Conservation (phyloP, 2,888 invertebrate genomes). For the Kryphioiulus occultus region DNA sequence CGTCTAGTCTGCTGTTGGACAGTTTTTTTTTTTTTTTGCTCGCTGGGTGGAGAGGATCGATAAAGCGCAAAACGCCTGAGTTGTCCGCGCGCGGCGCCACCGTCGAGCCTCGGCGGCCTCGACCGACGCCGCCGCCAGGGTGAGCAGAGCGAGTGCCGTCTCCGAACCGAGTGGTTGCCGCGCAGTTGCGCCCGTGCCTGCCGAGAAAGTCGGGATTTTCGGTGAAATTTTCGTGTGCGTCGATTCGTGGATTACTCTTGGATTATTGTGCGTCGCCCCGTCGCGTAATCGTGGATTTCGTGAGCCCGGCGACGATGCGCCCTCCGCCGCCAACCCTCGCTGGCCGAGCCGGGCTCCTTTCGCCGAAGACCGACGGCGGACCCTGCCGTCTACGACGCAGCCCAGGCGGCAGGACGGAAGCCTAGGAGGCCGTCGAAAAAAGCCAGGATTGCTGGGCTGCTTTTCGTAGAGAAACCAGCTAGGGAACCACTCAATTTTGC, state of each 20-base stretch:
- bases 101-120: neutral
- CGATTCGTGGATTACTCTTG: neutral
- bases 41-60: neutral
- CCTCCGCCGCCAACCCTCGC: neutral
- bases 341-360: neutral
- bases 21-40: neutral
- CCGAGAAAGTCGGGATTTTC: neutral
- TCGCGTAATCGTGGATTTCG: neutral
- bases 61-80: neutral
- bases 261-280: neutral
- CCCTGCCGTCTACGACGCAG: neutral
- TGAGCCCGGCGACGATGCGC: neutral
- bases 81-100: neutral
- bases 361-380: neutral
- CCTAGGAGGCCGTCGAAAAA: neutral
- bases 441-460: neutral
- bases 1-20: constrained; percentile 20
- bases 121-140: neutral
- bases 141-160: neutral
- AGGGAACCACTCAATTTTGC: neutral
- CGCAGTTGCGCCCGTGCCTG: neutral
- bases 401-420: neutral
- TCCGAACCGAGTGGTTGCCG: neutral
- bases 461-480: neutral
- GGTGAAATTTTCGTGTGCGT: neutral